Conservation (phyloP, 2,797 vertebrate species). For the Masticophis lateralis region DNA sequence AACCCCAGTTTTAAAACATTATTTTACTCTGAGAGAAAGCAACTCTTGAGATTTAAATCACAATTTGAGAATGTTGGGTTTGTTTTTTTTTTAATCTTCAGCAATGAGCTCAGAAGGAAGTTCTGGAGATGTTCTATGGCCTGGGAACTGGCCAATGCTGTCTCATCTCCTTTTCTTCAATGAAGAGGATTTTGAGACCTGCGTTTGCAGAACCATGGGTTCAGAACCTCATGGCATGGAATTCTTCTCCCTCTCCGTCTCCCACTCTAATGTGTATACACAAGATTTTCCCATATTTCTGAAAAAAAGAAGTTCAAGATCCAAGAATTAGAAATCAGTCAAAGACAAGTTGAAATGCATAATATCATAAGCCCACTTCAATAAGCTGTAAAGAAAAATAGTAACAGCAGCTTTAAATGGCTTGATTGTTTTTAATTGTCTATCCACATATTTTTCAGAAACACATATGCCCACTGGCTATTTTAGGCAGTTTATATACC, state of each 20-base stretch:
- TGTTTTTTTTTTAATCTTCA: background rate
- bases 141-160: background rate
- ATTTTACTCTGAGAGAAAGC: background rate
- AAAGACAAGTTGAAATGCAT: background rate
- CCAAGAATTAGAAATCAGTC: background rate
- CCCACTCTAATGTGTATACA: background rate
- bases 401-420: background rate
- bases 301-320: background rate
- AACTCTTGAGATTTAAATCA: background rate
- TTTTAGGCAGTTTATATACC: background rate
- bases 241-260: background rate
- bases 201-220: background rate
- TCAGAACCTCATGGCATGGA: background rate
- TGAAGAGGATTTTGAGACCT: background rate
- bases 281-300: background rate
- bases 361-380: background rate
- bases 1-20: background rate
- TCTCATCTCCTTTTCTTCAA: background rate
- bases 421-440: background rate
- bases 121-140: background rate
- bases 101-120: background rate
- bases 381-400: background rate
- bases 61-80: background rate
- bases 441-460: background rate
- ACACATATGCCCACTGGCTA: background rate